These are phyloP conservation scores for Oncorhynchus kisutch DNA, from an alignment of 2,113 vertebrate species.

Conservation along the genomic window DNA sequence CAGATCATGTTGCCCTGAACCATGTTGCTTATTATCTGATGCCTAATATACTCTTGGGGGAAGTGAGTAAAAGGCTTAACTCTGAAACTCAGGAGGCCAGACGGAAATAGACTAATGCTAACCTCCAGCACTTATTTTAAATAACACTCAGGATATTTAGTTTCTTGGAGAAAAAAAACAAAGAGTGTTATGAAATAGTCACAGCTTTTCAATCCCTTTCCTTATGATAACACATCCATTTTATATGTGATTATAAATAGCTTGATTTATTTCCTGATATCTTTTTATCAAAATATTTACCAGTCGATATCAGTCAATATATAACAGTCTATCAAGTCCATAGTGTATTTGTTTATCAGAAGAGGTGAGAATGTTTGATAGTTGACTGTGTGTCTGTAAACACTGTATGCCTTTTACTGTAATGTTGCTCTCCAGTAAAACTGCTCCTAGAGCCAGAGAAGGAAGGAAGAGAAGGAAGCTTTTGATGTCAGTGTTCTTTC, in stretches of 20 bases:
- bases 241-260: too few relatives aligned
- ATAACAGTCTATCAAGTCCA: background rate
- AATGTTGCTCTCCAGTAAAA: background rate
- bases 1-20: constrained; percentile 61
- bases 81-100: constrained; percentile 31
- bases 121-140: constrained; percentile 15
- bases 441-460: background rate
- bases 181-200: too few relatives aligned
- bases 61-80: constrained; percentile 36
- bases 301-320: too few relatives aligned
- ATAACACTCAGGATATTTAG: background rate
- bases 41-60: constrained; percentile 56
- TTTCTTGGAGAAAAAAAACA: too few relatives aligned
- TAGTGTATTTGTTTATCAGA: background rate
- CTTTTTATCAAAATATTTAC: too few relatives aligned
- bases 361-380: background rate
- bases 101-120: constrained; percentile 10
- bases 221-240: too few relatives aligned
- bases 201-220: too few relatives aligned
- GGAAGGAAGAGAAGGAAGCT: background rate
- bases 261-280: too few relatives aligned
- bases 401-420: background rate
- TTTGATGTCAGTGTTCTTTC: background rate
- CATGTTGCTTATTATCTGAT: constrained; percentile 56
- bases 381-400: constrained; percentile 22